Base-by-base conservation (phyloP, 2,888 invertebrate species). In the Drosophila vallismaia region DNA sequence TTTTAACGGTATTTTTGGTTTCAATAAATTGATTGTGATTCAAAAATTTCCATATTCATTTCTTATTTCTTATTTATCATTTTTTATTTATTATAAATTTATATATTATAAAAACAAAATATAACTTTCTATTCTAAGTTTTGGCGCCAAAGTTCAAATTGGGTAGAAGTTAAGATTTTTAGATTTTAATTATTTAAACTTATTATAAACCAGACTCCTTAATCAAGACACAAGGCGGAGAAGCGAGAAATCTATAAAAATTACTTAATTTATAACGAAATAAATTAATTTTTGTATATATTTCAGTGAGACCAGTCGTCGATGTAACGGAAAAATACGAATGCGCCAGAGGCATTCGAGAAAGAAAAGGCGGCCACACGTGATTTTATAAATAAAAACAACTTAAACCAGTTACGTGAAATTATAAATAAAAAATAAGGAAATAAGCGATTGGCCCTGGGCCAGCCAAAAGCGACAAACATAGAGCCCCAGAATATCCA, bases 351-450 rank as follows among this genome's bases (percentile, higher is more conserved):
- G 49, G 45, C 51, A 60, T 60, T 54, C 40, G 53, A 69, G 9
- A 26, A 38, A 57, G 42, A 40, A 62, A 29, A 67, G 29, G 59
- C 53, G 55, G 53, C 14, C 40, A 42, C 40, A 42, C 40, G 8
- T 42, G 8, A 19, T 19, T 19, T 42, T 42, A 7, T 42, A 74
- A 62, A 76, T 74, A 66, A 67, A 73, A 73, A 74, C 71, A 84
- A 81, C 69, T 58, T 72, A 77, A 76, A 79, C 68, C 62, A 85
- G 86, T 86, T 82, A 86, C 86, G 86, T 86, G 80, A 79, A 83
- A 75, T 66, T 72, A 74, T 86, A 83, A 82, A 82, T 86, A 63
- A 67, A 70, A 79, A 73, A 75, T 63, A 62, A 64, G 68, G 79
- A 76, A 76, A 77, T 79, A 68, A 71, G 70, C 77, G 66, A 66